Evolutionary conservation across 1,140 invertebrate species (phyloP), one percentile per base, ranked within the genome.

Genomic region (Chrysomallon squamiferum): DNA sequence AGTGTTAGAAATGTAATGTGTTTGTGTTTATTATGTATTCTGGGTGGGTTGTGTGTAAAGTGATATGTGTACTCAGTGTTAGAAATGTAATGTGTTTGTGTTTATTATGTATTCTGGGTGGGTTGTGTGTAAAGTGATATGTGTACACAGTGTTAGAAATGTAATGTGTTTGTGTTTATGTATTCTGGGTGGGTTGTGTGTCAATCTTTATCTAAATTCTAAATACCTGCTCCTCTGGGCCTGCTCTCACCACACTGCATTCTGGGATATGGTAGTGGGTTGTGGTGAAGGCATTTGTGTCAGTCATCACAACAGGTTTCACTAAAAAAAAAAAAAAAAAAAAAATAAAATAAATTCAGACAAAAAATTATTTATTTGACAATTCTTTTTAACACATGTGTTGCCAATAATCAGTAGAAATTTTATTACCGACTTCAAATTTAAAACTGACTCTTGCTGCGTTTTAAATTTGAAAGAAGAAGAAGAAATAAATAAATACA

Each of bases 181-280:
- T 11, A 9, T 9, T 43, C 41, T 43, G 9, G n/a, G 9, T 43
- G 9, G 41, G 41, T 43, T 43, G 41, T 43, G 41, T 43, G 41
- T 43, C 9, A 43, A 9, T 11, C n/a, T 9, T 9, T 43, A 11
- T n/a, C 41, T 11, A 43, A 9, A 43, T 11, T 43, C 9, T 9
- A 38, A 38, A 7, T 56, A 76, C 75, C 72, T 76, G 72, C 57
- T 72, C 69, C 33, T 72, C 49, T 6, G 58, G 62, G 5, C 32
- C 65, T 11, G 79, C 81, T 35, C 69, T 77, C 25, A 80, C 75
- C 9, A 81, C 79, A 25, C 76, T 73, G 62, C 76, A 74, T 25
- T 84, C 75, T 32, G 75, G 71, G 30, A 85, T 74, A 54, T 85
- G 83, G 64, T 81, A 84, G 65, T 80, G 78, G 25, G 82, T 80